A percentile compares a stretch with the other conserved stretches of the same genome.
Conservation (phyloP, 2,888 invertebrate genomes). For the Aphidoletes aphidimyza region DNA sequence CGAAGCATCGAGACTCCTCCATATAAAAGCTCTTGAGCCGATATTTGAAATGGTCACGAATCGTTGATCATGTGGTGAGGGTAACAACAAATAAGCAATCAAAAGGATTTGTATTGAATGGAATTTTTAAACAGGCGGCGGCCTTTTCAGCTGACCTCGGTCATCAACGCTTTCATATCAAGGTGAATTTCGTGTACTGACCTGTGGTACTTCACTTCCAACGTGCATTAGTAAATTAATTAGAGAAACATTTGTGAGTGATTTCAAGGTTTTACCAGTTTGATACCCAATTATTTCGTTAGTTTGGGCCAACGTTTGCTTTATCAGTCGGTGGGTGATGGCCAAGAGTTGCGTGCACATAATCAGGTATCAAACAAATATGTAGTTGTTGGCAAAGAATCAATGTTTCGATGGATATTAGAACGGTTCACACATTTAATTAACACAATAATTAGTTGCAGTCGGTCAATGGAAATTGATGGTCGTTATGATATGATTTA, state of each 20-base stretch:
- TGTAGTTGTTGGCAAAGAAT: background rate
- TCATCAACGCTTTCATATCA: background rate
- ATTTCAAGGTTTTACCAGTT: background rate
- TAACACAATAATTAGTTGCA: background rate
- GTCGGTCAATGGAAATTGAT: background rate
- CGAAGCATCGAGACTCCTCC: no score
- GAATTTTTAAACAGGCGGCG: no score
- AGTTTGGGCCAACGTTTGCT: background rate
- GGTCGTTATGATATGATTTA: no score
- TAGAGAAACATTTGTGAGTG: background rate
- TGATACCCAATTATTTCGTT: background rate
- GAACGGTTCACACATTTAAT: background rate
- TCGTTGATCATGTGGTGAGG: no score
- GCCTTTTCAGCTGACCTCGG: background rate
- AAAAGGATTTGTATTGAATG: background rate
- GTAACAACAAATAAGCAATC: no score
- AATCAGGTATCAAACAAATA: background rate
- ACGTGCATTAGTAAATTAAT: background rate
- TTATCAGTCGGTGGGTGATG: background rate
- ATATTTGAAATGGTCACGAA: no score
- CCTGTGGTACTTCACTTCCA: background rate
- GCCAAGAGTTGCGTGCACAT: background rate
- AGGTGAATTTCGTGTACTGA: background rate
- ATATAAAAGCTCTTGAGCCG: no score
- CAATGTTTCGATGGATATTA: background rate